Percentiles rank a stretch among this genome's conserved stretches.
phyloP scores from a whole-genome alignment of 37 sponge, comb jelly and placozoan genomes.

The Petrosia ficiformis region DNA sequence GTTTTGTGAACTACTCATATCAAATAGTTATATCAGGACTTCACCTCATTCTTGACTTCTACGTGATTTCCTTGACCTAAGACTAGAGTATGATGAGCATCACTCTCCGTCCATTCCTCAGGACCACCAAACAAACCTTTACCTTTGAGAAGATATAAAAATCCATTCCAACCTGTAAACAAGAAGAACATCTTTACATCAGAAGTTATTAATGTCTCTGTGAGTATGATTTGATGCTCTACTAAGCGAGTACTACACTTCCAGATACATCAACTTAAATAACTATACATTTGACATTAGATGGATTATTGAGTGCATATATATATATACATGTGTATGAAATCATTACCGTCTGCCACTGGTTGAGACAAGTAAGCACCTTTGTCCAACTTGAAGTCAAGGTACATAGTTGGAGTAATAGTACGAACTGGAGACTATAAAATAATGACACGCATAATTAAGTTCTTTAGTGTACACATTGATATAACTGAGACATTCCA shows the following conservation, averaged over 20 bases:
- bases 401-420: constrained; percentile 74
- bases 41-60: constrained; percentile 57
- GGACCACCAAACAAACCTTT: constrained; percentile 66
- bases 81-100: constrained; percentile 77
- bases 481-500: background rate
- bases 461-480: too few relatives aligned
- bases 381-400: constrained; percentile 80
- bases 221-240: too few relatives aligned
- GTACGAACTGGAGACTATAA: constrained; percentile 79
- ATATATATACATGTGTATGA: too few relatives aligned
- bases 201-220: too few relatives aligned
- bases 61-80: constrained; percentile 53
- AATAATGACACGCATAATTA: background rate
- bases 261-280: too few relatives aligned
- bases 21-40: too few relatives aligned
- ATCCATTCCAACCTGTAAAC: constrained; percentile 73
- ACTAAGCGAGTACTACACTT: too few relatives aligned
- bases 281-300: too few relatives aligned
- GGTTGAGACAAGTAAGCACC: constrained; percentile 77
- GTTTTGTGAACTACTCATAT: too few relatives aligned
- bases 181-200: too few relatives aligned
- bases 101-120: constrained; percentile 36
- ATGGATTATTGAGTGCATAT: too few relatives aligned
- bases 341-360: constrained; percentile 50
- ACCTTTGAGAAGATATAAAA: constrained; percentile 76